These are phyloP conservation scores for Diceros bicornis DNA, from an alignment of 2,797 vertebrate genomes.

Conservation along the genomic window DNA sequence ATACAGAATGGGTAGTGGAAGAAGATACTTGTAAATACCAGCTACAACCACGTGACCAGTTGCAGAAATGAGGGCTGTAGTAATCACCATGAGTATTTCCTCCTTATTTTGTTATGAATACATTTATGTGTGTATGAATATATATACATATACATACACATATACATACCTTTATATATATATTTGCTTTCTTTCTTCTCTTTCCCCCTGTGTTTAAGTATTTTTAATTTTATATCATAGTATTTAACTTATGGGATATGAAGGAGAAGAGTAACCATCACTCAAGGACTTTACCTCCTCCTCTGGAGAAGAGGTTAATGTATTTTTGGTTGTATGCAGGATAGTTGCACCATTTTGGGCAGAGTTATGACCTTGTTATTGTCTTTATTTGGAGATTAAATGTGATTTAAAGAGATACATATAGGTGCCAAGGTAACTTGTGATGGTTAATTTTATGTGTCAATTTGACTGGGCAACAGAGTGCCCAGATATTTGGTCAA, in stretches of 20 bases:
- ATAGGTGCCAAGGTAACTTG: neutral
- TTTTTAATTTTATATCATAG: neutral
- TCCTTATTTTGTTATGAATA: neutral
- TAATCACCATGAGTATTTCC: neutral
- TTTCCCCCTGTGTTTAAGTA: neutral
- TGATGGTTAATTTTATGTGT: neutral
- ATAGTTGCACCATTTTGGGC: neutral
- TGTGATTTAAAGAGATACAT: neutral
- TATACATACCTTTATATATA: neutral
- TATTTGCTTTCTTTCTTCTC: neutral
- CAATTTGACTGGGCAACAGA: neutral
- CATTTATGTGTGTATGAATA: neutral
- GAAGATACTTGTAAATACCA: neutral
- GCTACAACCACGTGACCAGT: neutral
- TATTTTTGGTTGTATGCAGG: neutral
- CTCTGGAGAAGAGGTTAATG: neutral
- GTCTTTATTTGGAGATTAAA: neutral
- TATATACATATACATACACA: neutral
- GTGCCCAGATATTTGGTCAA: neutral
- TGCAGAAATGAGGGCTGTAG: neutral
- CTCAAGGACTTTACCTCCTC: neutral
- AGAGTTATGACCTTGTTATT: neutral
- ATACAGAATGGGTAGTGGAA: neutral
- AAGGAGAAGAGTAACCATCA: neutral
- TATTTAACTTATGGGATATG: neutral